Conservation (phyloP, 2,888 invertebrate species). For the Lasioglossum figueresi region DNA sequence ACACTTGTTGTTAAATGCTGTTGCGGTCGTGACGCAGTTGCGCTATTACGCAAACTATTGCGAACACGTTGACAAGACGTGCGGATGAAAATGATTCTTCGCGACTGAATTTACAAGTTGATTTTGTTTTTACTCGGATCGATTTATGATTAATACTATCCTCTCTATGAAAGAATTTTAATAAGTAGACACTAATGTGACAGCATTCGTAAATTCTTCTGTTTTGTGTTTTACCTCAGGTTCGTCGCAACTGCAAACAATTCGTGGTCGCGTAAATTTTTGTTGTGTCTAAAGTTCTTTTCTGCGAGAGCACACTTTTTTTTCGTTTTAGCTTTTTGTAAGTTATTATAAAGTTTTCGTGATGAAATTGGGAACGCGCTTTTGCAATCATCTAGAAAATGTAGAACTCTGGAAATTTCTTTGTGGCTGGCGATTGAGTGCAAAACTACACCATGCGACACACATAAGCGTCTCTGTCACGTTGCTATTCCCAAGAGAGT, state of each 20-base stretch:
- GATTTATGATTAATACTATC: not conserved
- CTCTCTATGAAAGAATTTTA: too few relatives aligned
- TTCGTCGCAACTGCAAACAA: not conserved
- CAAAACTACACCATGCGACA: not conserved
- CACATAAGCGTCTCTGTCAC: not conserved
- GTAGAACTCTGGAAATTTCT: not conserved
- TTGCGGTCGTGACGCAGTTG: not conserved
- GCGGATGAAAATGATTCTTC: not conserved
- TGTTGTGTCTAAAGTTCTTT: not conserved
- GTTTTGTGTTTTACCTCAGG: too few relatives aligned
- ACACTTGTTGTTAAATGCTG: conserved; percentile 11
- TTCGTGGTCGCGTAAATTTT: not conserved
- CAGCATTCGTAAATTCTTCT: too few relatives aligned
- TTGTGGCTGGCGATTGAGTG: not conserved
- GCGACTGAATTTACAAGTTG: not conserved
- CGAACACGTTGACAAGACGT: not conserved
- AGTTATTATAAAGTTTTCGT: too few relatives aligned
- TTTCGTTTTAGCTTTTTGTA: too few relatives aligned
- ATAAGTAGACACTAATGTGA: too few relatives aligned
- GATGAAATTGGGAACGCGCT: not conserved
- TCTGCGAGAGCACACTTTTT: not conserved
- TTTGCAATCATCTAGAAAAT: not conserved
- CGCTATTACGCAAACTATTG: not conserved
- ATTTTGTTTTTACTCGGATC: not conserved
- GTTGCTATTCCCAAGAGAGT: not conserved